Base-by-base conservation (phyloP, 2,888 invertebrate genomes). In the Hydriomena furcata region DNA sequence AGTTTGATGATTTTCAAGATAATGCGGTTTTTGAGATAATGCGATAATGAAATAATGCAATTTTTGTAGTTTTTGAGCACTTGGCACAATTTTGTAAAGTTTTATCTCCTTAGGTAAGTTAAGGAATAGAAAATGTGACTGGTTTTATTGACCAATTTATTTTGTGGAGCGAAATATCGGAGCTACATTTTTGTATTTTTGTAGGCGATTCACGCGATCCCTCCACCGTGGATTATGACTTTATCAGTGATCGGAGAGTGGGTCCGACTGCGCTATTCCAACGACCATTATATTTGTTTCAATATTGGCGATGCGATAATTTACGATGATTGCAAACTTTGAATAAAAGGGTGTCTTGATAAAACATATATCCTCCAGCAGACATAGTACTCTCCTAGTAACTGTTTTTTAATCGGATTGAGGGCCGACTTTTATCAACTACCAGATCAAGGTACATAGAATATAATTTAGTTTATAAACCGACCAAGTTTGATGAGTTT, bases 71-170 rank as follows among this genome's bases (percentile, higher is more conserved):
- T n/a, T n/a, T 0, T 4, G 11, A 6, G 1, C 27, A 27, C 27
- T 27, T 27, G 5, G 10, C 27, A 8, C 27, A 8, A 27, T 27
- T 27, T 8, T 4, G 8, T 10, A 1, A 10, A 28, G 10, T n/a
- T 8, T 25, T 8, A 27, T 27, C 28, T 17, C 10, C 17, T 2
- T 4, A 17, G 17, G 17, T 17, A 17, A 17, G n/a, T n/a, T n/a
- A 17, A 17, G 17, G 17, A 4, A 17, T 8, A 17, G 7, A 13
- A 20, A 21, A 21, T 38, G 28, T 28, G 38, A 11, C 11, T 20
- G 27, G 28, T 38, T 38, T 38, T 38, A 38, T 28, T 38, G 28
- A 38, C n/a, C 21, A 40, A 40, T 40, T 23, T 30, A 30, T 40
- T 40, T 40, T 30, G 12, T 28, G 30, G 23, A 40, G 30, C n/a